Percentiles rank a stretch among this genome's conserved stretches.
Conservation (phyloP, 2,888 invertebrate species). For the Aricia artaxerxes region DNA sequence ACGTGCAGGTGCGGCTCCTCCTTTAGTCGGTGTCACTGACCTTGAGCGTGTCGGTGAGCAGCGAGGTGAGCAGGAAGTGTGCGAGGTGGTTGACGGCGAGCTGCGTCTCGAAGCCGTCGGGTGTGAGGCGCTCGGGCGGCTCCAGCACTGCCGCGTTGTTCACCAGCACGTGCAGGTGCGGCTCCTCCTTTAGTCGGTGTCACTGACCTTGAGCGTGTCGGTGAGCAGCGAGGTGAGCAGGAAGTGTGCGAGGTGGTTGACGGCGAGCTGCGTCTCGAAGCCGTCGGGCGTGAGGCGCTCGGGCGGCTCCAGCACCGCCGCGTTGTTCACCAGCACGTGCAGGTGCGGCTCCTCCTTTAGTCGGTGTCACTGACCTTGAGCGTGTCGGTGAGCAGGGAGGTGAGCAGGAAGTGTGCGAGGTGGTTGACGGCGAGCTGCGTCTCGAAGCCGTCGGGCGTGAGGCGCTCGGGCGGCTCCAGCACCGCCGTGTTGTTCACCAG, state of each 20-base stretch:
- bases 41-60: slow-evolving; percentile 85
- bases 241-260: slow-evolving; percentile 92
- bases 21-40: slow-evolving; percentile 50
- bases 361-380: slow-evolving; percentile 74
- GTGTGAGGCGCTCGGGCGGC: slow-evolving; percentile 79
- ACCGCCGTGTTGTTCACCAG: slow-evolving; percentile 92
- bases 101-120: slow-evolving; percentile 90
- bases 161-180: slow-evolving; percentile 85
- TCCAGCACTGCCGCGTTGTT: slow-evolving; percentile 93
- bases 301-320: slow-evolving; percentile 86
- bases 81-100: slow-evolving; percentile 91
- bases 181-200: slow-evolving; percentile 71
- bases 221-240: slow-evolving; percentile 87
- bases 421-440: slow-evolving; percentile 90
- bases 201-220: slow-evolving; percentile 82
- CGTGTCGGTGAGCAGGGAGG: slow-evolving; percentile 85
- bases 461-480: slow-evolving; percentile 82
- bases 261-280: slow-evolving; percentile 89
- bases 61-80: slow-evolving; percentile 88
- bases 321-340: slow-evolving; percentile 90
- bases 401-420: slow-evolving; percentile 90
- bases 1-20: slow-evolving; percentile 83
- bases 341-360: slow-evolving; percentile 80
- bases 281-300: slow-evolving; percentile 85
- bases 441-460: slow-evolving; percentile 89